Percentiles rank a stretch among this genome's conserved stretches.
Evolutionary conservation across 2,113 vertebrate genomes (phyloP).

Genomic region (Terrapene triunguis): DNA sequence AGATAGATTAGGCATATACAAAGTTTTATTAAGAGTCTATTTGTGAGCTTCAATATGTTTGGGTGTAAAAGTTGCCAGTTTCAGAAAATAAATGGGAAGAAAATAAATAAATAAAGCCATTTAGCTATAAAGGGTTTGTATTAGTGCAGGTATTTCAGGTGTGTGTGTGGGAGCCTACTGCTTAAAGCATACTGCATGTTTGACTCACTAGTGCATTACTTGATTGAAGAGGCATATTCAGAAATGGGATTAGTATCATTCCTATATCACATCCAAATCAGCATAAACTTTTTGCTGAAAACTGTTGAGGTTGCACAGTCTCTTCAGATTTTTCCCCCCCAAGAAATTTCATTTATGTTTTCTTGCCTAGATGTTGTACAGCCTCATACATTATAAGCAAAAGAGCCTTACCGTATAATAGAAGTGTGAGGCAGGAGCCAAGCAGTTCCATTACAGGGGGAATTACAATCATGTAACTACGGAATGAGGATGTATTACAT

Average conservation of each 20-base stretch:
- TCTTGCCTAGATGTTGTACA: not conserved
- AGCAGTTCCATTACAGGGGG: not conserved
- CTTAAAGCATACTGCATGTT: not conserved
- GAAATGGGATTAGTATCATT: not conserved
- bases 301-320: not conserved
- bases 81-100: not conserved
- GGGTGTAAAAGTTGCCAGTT: not conserved
- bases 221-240: not conserved
- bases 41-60: not conserved
- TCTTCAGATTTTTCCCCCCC: not conserved
- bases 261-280: not conserved
- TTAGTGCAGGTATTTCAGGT: not conserved
- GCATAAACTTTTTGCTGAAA: slow-evolving; percentile 1
- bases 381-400: not conserved
- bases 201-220: not conserved
- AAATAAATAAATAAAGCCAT: not conserved
- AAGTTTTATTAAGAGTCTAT: not conserved
- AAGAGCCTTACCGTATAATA: not conserved
- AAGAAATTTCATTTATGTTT: slow-evolving; percentile 35
- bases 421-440: not conserved
- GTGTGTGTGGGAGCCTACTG: accelerated
- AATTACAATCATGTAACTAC: not conserved
- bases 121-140: not conserved
- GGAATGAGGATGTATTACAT: not conserved
- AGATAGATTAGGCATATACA: not conserved